Evolutionary conservation across 1,140 invertebrate genomes (phyloP).

Genomic region (Lepidurus couesii): DNA sequence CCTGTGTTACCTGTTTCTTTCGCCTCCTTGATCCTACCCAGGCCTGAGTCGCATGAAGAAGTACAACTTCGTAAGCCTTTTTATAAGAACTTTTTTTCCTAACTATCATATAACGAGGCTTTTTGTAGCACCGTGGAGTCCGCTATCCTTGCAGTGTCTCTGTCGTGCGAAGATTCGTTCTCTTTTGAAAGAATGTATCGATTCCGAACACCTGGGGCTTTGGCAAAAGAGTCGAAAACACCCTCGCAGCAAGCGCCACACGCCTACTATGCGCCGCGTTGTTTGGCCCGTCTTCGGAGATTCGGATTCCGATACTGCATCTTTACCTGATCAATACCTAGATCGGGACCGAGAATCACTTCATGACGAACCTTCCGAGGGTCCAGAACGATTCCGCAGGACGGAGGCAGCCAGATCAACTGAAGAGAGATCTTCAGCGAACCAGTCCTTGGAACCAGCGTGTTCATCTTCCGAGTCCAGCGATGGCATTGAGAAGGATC

Average conservation of each 20-base stretch:
- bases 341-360: slow-evolving; percentile 16
- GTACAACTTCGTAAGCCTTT: slow-evolving; percentile 57
- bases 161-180: slow-evolving; percentile 45
- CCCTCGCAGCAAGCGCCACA: slow-evolving; percentile 36
- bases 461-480: slow-evolving; percentile 14
- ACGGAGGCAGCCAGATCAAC: slow-evolving; percentile 42
- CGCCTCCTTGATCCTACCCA: slow-evolving; percentile 59
- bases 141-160: slow-evolving; percentile 16
- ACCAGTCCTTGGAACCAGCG: neutral
- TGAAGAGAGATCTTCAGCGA: slow-evolving; percentile 39
- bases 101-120: neutral
- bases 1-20: slow-evolving; percentile 71
- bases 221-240: slow-evolving; percentile 40
- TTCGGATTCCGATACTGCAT: slow-evolving; percentile 35
- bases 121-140: slow-evolving; percentile 23
- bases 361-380: neutral
- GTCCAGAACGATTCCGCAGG: slow-evolving; percentile 19
- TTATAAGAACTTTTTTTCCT: slow-evolving; percentile 24
- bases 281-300: slow-evolving; percentile 39
- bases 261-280: slow-evolving; percentile 32
- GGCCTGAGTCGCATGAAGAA: slow-evolving; percentile 45
- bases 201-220: slow-evolving; percentile 51
- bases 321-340: neutral
- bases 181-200: slow-evolving; percentile 52
- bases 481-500: neutral